Conservation (phyloP, 30 jellyfish, hydroid and myxozoan species). For the Clytia hemisphaerica region DNA sequence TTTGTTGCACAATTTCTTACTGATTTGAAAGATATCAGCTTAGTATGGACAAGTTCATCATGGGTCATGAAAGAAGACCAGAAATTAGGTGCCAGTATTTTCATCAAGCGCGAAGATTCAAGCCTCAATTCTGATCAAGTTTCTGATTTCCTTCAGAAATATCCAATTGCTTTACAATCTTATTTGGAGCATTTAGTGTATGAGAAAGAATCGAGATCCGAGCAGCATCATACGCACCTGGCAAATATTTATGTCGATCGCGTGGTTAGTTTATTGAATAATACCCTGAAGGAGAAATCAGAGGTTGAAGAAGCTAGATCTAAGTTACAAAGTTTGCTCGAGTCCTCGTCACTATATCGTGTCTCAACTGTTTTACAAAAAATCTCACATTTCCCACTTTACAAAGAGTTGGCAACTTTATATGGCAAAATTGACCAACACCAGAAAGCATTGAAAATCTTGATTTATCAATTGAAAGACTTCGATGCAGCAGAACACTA, state of each 20-base stretch:
- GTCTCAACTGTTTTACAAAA: constrained; percentile 64
- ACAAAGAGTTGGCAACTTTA: constrained; percentile 65
- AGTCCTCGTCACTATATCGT: constrained; percentile 58
- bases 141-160: constrained; percentile 50
- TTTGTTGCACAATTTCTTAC: constrained; percentile 18
- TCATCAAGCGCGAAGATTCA: constrained; percentile 27
- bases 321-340: constrained; percentile 68
- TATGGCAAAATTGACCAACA: constrained; percentile 91
- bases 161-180: constrained; percentile 65
- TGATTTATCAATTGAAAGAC: constrained; percentile 72
- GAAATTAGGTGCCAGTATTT: constrained; percentile 48
- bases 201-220: constrained; percentile 50
- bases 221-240: constrained; percentile 72
- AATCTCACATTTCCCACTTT: constrained; percentile 56
- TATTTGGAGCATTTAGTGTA: constrained; percentile 66
- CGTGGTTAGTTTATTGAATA: constrained; percentile 66
- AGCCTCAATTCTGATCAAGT: constrained; percentile 34
- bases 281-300: constrained; percentile 56
- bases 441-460: constrained; percentile 74
- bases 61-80: constrained; percentile 62
- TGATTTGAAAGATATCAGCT: constrained; percentile 37
- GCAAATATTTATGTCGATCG: constrained; percentile 72
- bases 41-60: constrained; percentile 62
- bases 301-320: constrained; percentile 58
- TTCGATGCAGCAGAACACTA: constrained; percentile 81